A percentile compares a stretch with the other conserved stretches of the same genome.
Conservation (phyloP, 2,888 invertebrate genomes). For the Malachius bipustulatus region DNA sequence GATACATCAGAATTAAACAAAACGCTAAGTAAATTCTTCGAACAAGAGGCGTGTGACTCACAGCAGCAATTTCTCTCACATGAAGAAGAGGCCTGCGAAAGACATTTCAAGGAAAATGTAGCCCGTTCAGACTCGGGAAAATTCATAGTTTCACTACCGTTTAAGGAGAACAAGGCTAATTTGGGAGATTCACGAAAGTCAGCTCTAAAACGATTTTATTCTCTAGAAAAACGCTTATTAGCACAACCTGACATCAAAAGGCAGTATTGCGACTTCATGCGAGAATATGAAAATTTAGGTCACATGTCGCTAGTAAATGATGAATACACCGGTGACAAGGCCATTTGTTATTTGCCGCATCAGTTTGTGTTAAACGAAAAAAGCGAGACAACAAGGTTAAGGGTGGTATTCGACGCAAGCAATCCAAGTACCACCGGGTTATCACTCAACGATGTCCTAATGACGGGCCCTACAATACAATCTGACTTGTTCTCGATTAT, state of each 20-base stretch:
- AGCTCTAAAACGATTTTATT: conserved; percentile 19
- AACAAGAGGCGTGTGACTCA: too few relatives aligned
- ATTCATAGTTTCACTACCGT: too few relatives aligned
- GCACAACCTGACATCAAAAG: conserved; percentile 16
- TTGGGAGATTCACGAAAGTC: conserved; percentile 19
- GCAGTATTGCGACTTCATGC: conserved; percentile 17
- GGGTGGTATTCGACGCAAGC: conserved; percentile 12
- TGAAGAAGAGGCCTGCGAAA: too few relatives aligned
- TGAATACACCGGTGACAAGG: not conserved
- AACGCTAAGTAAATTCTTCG: too few relatives aligned
- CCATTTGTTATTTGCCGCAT: conserved; percentile 11
- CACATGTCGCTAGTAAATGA: conserved; percentile 14
- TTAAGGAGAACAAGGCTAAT: conserved; percentile 13
- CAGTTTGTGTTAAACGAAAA: conserved; percentile 9
- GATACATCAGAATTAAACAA: too few relatives aligned
- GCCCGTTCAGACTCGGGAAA: not conserved
- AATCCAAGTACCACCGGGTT: conserved; percentile 5
- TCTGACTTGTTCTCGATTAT: not conserved
- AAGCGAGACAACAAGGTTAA: conserved; percentile 10
- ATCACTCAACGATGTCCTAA: conserved; percentile 11
- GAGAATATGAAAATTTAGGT: conserved; percentile 16
- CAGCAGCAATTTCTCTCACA: too few relatives aligned
- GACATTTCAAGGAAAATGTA: not conserved
- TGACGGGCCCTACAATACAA: conserved; percentile 9
- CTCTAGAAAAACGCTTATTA: conserved; percentile 18